Evolutionary conservation across 2,888 invertebrate genomes (phyloP), one percentile per base, ranked within the genome.

Genomic region (Crocallis elinguaria): DNA sequence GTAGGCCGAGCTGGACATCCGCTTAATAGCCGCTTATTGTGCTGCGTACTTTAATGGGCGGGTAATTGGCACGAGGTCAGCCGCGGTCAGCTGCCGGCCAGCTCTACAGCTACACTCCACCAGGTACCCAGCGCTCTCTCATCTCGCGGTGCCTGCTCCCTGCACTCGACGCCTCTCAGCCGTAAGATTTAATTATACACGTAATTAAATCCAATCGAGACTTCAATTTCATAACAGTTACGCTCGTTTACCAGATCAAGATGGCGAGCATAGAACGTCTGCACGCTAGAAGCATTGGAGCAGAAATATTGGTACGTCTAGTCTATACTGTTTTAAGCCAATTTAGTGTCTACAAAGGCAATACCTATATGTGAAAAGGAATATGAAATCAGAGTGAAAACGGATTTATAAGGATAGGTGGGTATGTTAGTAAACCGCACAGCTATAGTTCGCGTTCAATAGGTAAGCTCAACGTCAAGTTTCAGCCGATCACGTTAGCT

Each of bases 61-160:
- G 64, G 79, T 88, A 89, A 90, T 88, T 88, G 84, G 85, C 77
- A 75, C 86, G 86, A 85, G 83, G 82, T 82, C 79, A 79, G 70
- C 63, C 61, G 77, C 77, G 78, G 79, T 81, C 79, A 78, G 61
- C 62, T 43, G 52, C 59, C 58, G 30, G 59, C 60, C 64, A 67
- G 25, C 43, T 58, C 62, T 60, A 60, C 50, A 63, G 55, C 54
- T 60, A 62, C 62, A 69, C 71, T 67, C 74, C 72, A 77, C 78
- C 79, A 79, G 71, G 67, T 46, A 65, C 64, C 30, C 49, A 51
- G 66, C 67, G 66, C 64, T 66, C 5, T 29, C 70, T 67, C 67
- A 66, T 71, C 56, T 53, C 54, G 56, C 19, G 21, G 23, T 42
- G 21, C 36, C 11, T 42, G 60, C 60, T 51, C 55, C 55, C 60